These are phyloP conservation scores for Pteria penguin DNA, from an alignment of 2,888 invertebrate species.

Conservation along the genomic window DNA sequence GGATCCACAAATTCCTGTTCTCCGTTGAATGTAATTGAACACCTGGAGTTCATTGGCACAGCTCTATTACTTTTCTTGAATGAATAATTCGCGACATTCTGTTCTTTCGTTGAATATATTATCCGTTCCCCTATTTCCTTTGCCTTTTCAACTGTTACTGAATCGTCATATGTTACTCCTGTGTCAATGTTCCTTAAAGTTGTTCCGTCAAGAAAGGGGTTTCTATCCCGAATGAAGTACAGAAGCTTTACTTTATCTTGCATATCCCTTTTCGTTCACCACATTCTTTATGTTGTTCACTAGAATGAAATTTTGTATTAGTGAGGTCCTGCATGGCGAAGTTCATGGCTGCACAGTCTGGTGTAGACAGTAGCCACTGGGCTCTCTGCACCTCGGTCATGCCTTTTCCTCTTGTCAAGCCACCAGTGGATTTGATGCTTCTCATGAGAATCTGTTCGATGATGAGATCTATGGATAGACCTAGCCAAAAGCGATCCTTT, in stretches of 20 bases:
- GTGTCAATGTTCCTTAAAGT: conserved; percentile 54
- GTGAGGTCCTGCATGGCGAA: conserved; percentile 43
- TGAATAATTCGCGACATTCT: conserved; percentile 18
- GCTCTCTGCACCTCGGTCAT: conserved; percentile 41
- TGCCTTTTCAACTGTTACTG: conserved; percentile 12
- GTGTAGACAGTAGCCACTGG: conserved; percentile 46
- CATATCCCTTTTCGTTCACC: conserved; percentile 32
- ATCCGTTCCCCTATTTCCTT: neutral
- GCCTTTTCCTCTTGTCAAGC: conserved; percentile 48
- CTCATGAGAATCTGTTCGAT: conserved; percentile 58
- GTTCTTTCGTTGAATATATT: conserved; percentile 37
- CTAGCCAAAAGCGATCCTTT: conserved; percentile 41
- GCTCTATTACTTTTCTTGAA: conserved; percentile 40
- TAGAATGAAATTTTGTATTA: conserved; percentile 31
- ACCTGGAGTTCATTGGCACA: conserved; percentile 34
- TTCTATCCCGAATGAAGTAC: conserved; percentile 40
- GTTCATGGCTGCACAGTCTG: conserved; percentile 44
- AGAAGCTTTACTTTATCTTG: conserved; percentile 45
- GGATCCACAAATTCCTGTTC: conserved; percentile 49
- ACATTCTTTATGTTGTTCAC: conserved; percentile 51
- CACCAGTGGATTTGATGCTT: conserved; percentile 53
- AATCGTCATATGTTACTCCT: conserved; percentile 45
- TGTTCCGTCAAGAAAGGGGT: conserved; percentile 49
- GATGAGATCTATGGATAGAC: conserved; percentile 44
- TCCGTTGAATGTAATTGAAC: conserved; percentile 19